These are phyloP conservation scores for Limenitis camilla DNA, from an alignment of 2,888 invertebrate genomes.

Conservation along the genomic window DNA sequence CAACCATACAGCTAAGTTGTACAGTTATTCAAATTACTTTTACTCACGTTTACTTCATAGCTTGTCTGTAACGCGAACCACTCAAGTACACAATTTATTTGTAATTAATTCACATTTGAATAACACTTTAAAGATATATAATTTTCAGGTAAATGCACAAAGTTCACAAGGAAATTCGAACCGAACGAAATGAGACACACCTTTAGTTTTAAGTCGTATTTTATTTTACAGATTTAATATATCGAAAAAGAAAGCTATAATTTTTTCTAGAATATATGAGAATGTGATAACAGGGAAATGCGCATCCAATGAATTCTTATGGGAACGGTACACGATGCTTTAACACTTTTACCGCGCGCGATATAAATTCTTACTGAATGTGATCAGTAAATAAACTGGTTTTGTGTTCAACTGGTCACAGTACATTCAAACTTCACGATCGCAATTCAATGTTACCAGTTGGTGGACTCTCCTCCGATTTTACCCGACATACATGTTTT, in stretches of 20 bases:
- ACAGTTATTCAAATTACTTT: conserved; percentile 57
- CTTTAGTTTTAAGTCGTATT: conserved; percentile 27
- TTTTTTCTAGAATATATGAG: neutral
- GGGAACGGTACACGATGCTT: conserved; percentile 23
- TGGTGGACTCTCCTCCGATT: neutral
- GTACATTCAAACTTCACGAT: neutral
- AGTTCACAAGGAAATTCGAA: conserved; percentile 57
- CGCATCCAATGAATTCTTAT: conserved; percentile 32
- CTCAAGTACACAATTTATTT: conserved; percentile 48
- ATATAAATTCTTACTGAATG: conserved; percentile 30
- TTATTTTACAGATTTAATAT: conserved; percentile 6
- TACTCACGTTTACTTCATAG: conserved; percentile 57
- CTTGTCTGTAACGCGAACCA: conserved; percentile 46
- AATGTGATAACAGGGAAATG: conserved; percentile 32
- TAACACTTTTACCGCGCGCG: conserved; percentile 34
- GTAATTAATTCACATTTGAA: conserved; percentile 26
- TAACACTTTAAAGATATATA: conserved; percentile 35
- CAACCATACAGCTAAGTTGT: conserved; percentile 33
- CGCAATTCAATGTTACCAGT: too few relatives aligned
- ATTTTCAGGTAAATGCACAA: conserved; percentile 52
- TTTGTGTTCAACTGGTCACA: conserved; percentile 28
- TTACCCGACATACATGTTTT: neutral
- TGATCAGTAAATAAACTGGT: conserved; percentile 69
- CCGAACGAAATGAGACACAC: conserved; percentile 44
- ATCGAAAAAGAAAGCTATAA: conserved; percentile 2